Evolutionary conservation across 2,113 vertebrate genomes (phyloP), one percentile per base, ranked within the genome.

Genomic region (Myrmecobius fasciatus): DNA sequence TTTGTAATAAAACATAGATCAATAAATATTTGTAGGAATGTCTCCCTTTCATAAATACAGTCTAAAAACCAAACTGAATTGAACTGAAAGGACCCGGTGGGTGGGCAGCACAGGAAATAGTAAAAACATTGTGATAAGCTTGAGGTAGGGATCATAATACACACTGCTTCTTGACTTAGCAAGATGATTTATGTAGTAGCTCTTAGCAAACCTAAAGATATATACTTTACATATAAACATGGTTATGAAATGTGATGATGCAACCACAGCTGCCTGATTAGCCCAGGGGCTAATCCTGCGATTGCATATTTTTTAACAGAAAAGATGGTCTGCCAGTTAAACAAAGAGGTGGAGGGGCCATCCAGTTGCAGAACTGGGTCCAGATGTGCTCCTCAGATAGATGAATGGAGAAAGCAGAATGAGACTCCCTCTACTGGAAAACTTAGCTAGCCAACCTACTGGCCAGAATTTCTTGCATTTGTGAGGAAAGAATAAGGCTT

Each of bases 391-490:
- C 53, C 53, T 54, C 6, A 14, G 48, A 20, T 47, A 49, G 67
- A 92, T 54, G 31, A 53, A 46, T 48, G 46, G 93, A 94, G 89
- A 51, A 48, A n/a, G 93, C 67, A 28, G 91, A 91, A 92, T 12
- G 54, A 92, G 47, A 89, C 93, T 25, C 96, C 97, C 93, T 97
- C 98, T 97, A 20, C 95, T 96, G 97, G 96, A 51, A 47, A 53
- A 36, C 97, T 75, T 94, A 2, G 11, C 88, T 10, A 51, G n/a
- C 26, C 25, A 36, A 8, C 36, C 67, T 43, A 83, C 51, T 28
- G 53, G 67, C 26, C 25, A 49, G 25, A 91, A 54, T 25, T 53
- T 53, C 25, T 0, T 48, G 46, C 52, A 52, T 90, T 93, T 93
- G 51, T 48, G 53, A 31, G 60, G 93, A 93, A 36, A 43, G n/a